Evolutionary conservation across 2,113 vertebrate species (phyloP).

Genomic region (Theristicus caerulescens): DNA sequence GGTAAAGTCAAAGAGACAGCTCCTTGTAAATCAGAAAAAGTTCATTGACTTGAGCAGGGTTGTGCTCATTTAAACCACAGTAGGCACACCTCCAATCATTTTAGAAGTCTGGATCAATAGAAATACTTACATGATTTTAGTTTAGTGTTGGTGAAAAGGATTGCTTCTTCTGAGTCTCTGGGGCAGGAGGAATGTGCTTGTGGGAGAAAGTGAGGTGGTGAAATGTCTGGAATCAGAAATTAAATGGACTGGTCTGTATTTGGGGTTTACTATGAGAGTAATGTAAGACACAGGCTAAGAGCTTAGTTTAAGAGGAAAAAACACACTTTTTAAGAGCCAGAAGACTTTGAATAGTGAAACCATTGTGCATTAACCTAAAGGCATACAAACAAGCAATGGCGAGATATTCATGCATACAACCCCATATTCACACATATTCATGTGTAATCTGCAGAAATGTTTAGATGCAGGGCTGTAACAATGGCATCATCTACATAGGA

Average conservation of each 20-base stretch:
- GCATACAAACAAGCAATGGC: not conserved
- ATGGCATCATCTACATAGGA: not conserved
- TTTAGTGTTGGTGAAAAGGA: not conserved
- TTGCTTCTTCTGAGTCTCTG: not conserved
- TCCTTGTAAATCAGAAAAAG: not conserved
- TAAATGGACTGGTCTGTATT: not conserved
- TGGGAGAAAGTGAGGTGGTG: not conserved
- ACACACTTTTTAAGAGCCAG: not conserved
- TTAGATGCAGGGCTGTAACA: not conserved
- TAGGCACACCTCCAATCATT: not conserved
- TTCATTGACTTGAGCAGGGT: not conserved
- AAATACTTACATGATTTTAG: not conserved
- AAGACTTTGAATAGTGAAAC: not conserved
- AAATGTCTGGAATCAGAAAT: not conserved
- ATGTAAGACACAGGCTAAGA: rapidly evolving
- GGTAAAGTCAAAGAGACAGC: not conserved
- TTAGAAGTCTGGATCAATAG: not conserved
- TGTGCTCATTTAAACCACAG: not conserved
- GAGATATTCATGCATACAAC: not conserved
- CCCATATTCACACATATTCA: not conserved
- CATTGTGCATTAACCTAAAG: not conserved
- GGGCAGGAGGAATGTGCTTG: not conserved
- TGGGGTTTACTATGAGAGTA: not conserved
- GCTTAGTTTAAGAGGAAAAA: not conserved
- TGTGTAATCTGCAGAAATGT: not conserved